Conservation (phyloP, 2,888 invertebrate species). For the Papilio demoleus region DNA sequence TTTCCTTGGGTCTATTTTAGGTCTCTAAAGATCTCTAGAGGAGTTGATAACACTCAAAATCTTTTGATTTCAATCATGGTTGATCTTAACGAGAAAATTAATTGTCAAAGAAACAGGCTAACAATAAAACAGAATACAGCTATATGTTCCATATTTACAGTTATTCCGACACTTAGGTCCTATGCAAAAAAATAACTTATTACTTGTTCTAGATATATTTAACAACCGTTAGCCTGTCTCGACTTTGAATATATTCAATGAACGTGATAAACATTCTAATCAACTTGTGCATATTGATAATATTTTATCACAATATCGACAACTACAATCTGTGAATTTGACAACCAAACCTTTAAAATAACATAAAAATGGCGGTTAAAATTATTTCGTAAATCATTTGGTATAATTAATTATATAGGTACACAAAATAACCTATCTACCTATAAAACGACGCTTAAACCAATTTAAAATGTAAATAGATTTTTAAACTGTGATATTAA, state of each 20-base stretch:
- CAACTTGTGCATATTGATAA: conserved; percentile 52
- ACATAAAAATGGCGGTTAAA: background rate
- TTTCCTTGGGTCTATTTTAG: too few relatives aligned
- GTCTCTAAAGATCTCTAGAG: too few relatives aligned
- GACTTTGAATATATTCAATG: conserved; percentile 59
- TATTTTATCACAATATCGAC: conserved; percentile 45
- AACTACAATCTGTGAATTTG: conserved; percentile 18
- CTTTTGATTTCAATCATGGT: background rate
- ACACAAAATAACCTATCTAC: background rate
- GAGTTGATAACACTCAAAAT: too few relatives aligned
- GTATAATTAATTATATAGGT: background rate
- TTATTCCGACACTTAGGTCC: conserved; percentile 39
- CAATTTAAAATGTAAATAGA: conserved; percentile 8
- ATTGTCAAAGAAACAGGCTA: background rate
- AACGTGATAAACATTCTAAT: conserved; percentile 67
- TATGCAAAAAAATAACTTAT: conserved; percentile 57
- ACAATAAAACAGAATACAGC: conserved; percentile 17
- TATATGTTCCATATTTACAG: conserved; percentile 36
- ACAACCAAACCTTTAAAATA: background rate
- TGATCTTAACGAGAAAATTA: background rate
- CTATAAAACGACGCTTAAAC: background rate
- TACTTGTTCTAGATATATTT: conserved; percentile 64
- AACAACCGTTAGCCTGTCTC: conserved; percentile 68
- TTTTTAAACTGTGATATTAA: conserved; percentile 35
- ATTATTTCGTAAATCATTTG: background rate